A percentile compares a stretch with the other conserved stretches of the same genome.
phyloP scores from a whole-genome alignment of 2,113 vertebrate species.

The Catagonus wagneri region DNA sequence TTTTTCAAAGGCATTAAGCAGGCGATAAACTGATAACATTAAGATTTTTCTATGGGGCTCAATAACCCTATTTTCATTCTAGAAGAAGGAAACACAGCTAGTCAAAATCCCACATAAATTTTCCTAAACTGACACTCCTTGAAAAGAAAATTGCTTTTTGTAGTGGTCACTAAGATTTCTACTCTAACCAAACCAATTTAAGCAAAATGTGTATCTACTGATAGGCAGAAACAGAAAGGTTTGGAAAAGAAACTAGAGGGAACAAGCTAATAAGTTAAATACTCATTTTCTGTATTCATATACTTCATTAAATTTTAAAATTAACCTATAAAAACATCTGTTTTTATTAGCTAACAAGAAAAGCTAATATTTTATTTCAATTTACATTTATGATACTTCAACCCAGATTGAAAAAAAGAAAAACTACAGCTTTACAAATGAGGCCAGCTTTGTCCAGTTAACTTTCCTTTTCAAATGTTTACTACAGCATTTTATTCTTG shows the following conservation, averaged over 20 bases:
- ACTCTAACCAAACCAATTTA: background rate
- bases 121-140: slow-evolving; percentile 4
- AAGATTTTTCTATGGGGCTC: background rate
- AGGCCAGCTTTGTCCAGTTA: background rate
- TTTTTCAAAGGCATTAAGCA: background rate
- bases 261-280: background rate
- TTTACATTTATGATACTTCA: slow-evolving; percentile 46
- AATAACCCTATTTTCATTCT: slow-evolving; percentile 34
- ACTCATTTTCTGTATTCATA: slow-evolving; percentile 20
- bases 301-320: slow-evolving; percentile 23
- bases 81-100: background rate
- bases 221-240: background rate
- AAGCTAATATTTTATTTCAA: background rate
- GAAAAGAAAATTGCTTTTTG: slow-evolving; percentile 46
- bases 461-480: slow-evolving; percentile 33
- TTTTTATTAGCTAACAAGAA: slow-evolving; percentile 34
- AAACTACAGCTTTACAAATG: background rate
- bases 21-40: background rate
- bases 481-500: background rate
- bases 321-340: background rate
- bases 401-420: background rate
- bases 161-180: background rate
- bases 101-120: slow-evolving; percentile 32
- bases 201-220: background rate
- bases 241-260: background rate